These are phyloP conservation scores for Agelas oroides DNA, from an alignment of 37 sponge, comb jelly and placozoan genomes.

Conservation along the genomic window DNA sequence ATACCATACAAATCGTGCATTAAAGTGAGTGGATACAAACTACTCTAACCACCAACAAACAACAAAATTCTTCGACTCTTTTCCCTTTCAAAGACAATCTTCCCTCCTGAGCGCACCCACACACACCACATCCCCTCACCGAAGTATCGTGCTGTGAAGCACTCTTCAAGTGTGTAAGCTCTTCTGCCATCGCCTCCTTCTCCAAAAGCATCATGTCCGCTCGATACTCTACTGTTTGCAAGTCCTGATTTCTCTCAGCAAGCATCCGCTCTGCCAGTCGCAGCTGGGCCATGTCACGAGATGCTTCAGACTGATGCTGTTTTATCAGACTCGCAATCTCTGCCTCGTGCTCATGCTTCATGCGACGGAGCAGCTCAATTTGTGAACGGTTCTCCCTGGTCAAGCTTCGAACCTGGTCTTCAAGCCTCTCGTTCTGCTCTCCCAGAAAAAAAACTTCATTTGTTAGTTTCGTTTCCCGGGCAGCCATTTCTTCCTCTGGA, in stretches of 20 bases:
- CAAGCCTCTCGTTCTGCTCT: slow-evolving; percentile 60
- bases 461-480: slow-evolving; percentile 52
- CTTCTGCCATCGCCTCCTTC: slow-evolving; percentile 64
- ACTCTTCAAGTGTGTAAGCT: slow-evolving; percentile 53
- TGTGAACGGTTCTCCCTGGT: slow-evolving; percentile 56
- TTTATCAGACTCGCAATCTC: slow-evolving; percentile 47
- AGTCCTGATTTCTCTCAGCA: slow-evolving; percentile 65
- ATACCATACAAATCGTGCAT: no score
- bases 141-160: not conserved
- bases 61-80: no score
- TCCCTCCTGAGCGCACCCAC: no score
- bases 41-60: no score
- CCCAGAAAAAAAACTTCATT: slow-evolving; percentile 67
- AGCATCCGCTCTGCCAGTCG: slow-evolving; percentile 77
- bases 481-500: slow-evolving; percentile 33
- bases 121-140: no score
- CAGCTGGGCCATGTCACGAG: slow-evolving; percentile 72
- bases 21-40: no score
- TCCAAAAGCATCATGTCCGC: slow-evolving; percentile 63
- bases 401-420: slow-evolving; percentile 49
- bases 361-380: slow-evolving; percentile 57
- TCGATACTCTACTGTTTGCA: slow-evolving; percentile 51
- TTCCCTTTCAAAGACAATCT: no score
- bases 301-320: slow-evolving; percentile 63
- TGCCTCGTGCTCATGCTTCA: slow-evolving; percentile 66